Evolutionary conservation across 1,140 invertebrate genomes (phyloP).

Genomic region (Anastatus disparis): DNA sequence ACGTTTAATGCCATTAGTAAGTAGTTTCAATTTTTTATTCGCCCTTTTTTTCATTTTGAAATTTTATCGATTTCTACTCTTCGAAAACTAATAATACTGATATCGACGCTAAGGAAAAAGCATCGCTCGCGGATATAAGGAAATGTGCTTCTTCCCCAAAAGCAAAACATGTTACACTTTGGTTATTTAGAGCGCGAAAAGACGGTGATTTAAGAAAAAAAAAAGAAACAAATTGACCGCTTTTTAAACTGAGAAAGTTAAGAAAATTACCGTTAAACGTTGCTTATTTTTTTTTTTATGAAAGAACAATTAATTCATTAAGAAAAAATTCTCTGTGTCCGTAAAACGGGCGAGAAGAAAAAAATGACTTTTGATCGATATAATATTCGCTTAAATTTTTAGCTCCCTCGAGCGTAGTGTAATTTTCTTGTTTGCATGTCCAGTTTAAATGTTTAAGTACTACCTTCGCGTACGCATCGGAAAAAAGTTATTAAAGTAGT

Average conservation of each 20-base stretch:
- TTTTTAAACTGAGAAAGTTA: not conserved
- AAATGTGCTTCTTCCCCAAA: too few species aligned
- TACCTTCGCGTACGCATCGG: too few species aligned
- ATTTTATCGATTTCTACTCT: too few species aligned
- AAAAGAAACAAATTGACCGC: not conserved
- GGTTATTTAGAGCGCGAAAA: slow-evolving; percentile 7
- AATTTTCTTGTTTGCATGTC: not conserved
- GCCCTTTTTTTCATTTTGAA: too few species aligned
- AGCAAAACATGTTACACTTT: too few species aligned
- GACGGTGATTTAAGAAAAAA: too few species aligned
- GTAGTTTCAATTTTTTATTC: too few species aligned
- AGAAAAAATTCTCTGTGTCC: not conserved
- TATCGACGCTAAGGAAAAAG: too few species aligned
- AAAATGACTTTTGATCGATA: not conserved
- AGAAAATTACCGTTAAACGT: not conserved
- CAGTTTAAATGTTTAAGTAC: too few species aligned
- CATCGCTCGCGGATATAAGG: too few species aligned
- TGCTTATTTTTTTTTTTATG: not conserved
- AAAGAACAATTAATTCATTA: not conserved
- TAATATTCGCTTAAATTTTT: not conserved
- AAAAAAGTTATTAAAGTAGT: not conserved
- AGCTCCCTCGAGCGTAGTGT: not conserved
- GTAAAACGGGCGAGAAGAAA: not conserved
- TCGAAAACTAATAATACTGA: too few species aligned
- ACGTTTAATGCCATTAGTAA: too few species aligned